Conservation (phyloP, 2,113 vertebrate genomes). For the Dinomys branickii region DNA sequence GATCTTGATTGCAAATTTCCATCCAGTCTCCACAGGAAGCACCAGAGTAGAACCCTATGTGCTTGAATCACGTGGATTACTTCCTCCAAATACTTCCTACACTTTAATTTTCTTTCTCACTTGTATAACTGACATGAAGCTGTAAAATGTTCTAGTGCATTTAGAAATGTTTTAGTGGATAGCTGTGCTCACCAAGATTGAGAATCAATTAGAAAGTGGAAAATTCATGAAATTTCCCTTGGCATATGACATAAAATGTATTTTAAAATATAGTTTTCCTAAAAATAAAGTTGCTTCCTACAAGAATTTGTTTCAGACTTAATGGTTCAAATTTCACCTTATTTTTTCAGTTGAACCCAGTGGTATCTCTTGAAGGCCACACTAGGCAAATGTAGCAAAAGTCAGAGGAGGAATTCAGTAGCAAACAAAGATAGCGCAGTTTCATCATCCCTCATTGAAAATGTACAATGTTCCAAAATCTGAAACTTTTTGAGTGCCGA, state of each 20-base stretch:
- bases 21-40: not conserved
- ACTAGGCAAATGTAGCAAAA: slow-evolving; percentile 1
- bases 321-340: not conserved
- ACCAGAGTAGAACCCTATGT: not conserved
- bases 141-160: not conserved
- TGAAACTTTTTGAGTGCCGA: not conserved
- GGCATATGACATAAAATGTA: not conserved
- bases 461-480: not conserved
- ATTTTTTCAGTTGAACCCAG: not conserved
- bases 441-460: not conserved
- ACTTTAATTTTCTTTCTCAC: not conserved
- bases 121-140: not conserved
- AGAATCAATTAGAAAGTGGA: not conserved
- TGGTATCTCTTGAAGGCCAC: not conserved
- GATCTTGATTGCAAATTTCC: not conserved
- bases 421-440: not conserved
- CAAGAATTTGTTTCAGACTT: not conserved
- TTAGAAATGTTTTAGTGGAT: not conserved
- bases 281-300: not conserved
- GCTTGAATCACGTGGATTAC: not conserved
- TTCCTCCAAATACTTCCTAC: not conserved
- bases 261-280: not conserved
- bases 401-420: not conserved
- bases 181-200: not conserved
- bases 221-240: not conserved